Evolutionary conservation across 2,888 invertebrate species (phyloP), one percentile per base, ranked within the genome.

Genomic region (Biston betularia): DNA sequence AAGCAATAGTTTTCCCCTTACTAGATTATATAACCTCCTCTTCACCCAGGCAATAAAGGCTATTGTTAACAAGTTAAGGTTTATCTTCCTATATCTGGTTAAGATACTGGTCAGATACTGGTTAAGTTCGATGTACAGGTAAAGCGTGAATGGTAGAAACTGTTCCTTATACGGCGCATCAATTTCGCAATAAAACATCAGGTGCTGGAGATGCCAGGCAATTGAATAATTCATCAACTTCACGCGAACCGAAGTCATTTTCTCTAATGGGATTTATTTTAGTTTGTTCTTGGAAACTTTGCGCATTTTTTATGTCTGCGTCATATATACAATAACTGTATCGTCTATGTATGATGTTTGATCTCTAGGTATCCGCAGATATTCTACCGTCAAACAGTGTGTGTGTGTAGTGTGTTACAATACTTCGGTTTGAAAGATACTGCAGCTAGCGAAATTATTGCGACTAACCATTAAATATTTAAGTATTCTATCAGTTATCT

Each of bases 201-300:
- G 78, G 82, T 78, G 81, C 77, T 78, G 77, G 75, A 75, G 73
- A 75, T 72, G 64, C 59, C 63, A 55, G 54, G 67, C 65, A 68
- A 53, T 64, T 80, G 84, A 86, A 88, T 87, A 79, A 88, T 88
- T 82, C 83, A 88, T 85, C 76, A 81, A 75, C 70, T 76, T 80
- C 76, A 73, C 73, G 69, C 72, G 76, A 82, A 81, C 76, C 73
- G 76, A 73, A 84, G 76, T 79, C 66, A 75, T 71, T 72, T 61
- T 56, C 61, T 66, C 63, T 63, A 62, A 68, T 72, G 71, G 66
- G 60, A 57, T 68, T 65, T 68, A 65, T 66, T 59, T 63, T 61
- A 67, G 70, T 67, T 70, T 73, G 57, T 73, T 70, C 70, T 61
- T 55, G 45, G 69, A 68, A 75, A 65, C 50, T 60, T 63, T 55